phyloP scores from a whole-genome alignment of 2,888 invertebrate genomes.

The Thecophora atra region DNA sequence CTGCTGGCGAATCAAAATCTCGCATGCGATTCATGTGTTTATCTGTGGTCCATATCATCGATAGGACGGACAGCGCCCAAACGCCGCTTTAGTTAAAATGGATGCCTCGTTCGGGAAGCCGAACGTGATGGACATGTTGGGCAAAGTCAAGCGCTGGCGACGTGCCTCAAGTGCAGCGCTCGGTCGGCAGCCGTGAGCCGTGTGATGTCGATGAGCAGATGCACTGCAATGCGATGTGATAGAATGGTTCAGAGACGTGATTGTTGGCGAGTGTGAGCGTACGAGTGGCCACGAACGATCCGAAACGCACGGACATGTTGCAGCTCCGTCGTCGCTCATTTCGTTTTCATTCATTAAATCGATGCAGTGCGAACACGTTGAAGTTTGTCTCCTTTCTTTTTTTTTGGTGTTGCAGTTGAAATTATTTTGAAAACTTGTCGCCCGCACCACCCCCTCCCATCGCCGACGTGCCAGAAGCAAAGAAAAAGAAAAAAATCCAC shows the following conservation, averaged over 20 bases:
- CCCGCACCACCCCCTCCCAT: conserved; percentile 24
- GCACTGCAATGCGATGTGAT: conserved; percentile 15
- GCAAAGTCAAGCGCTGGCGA: conserved; percentile 38
- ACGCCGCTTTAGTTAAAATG: conserved; percentile 54
- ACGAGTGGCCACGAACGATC: conserved; percentile 15
- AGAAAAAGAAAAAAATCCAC: conserved; percentile 32
- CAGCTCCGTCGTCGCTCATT: conserved; percentile 40
- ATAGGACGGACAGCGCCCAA: conserved; percentile 18
- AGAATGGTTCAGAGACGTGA: conserved; percentile 51
- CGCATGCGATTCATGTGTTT: conserved; percentile 29
- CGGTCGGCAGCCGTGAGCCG: conserved; percentile 7
- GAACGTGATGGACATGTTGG: conserved; percentile 63
- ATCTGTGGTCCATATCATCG: conserved; percentile 27
- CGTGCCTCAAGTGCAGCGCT: background rate
- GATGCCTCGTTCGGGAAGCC: conserved; percentile 62
- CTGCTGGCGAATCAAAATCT: conserved; percentile 35
- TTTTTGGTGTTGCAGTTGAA: conserved; percentile 32
- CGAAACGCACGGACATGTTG: conserved; percentile 34
- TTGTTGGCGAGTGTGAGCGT: conserved; percentile 41
- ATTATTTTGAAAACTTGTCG: conserved; percentile 39
- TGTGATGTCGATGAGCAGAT: background rate
- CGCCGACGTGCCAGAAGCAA: background rate
- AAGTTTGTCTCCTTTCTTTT: conserved; percentile 4
- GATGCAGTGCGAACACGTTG: conserved; percentile 38
- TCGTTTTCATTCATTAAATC: conserved; percentile 46